phyloP scores from a whole-genome alignment of 2,797 vertebrate species.

The Clarias fuscus region DNA sequence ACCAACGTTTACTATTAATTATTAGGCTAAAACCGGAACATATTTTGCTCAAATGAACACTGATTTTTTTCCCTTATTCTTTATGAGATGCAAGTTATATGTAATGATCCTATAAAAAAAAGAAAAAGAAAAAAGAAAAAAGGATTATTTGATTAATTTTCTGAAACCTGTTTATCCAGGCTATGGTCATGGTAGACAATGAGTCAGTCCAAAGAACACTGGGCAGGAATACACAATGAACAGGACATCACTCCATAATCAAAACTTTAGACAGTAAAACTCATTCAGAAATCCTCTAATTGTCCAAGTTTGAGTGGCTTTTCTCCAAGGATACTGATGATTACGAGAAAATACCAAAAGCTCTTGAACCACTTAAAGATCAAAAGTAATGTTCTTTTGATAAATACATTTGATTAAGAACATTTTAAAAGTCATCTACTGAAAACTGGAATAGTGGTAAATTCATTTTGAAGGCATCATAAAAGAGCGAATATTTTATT shows the following conservation, averaged over 20 bases:
- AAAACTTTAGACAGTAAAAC: neutral
- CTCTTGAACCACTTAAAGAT: neutral
- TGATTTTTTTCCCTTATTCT: neutral
- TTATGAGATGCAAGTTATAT: neutral
- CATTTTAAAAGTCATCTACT: neutral
- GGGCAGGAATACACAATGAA: neutral
- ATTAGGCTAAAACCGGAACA: neutral
- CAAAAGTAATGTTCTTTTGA: neutral
- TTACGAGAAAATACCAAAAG: neutral
- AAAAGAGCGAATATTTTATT: slow-evolving; percentile 13
- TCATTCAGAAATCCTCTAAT: neutral
- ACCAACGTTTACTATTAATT: neutral
- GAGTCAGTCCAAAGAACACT: neutral
- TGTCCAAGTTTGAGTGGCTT: neutral
- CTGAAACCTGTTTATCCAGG: neutral
- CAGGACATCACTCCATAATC: neutral
- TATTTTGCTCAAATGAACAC: neutral
- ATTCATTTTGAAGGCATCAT: neutral
- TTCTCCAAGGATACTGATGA: neutral
- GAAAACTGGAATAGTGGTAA: neutral
- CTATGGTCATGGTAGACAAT: neutral
- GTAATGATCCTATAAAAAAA: too few species aligned
- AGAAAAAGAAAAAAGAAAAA: neutral
- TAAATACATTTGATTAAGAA: neutral
- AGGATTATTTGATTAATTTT: neutral